These are phyloP conservation scores for Steinernema hermaphroditum DNA, from an alignment of 2,888 invertebrate species.

Conservation along the genomic window DNA sequence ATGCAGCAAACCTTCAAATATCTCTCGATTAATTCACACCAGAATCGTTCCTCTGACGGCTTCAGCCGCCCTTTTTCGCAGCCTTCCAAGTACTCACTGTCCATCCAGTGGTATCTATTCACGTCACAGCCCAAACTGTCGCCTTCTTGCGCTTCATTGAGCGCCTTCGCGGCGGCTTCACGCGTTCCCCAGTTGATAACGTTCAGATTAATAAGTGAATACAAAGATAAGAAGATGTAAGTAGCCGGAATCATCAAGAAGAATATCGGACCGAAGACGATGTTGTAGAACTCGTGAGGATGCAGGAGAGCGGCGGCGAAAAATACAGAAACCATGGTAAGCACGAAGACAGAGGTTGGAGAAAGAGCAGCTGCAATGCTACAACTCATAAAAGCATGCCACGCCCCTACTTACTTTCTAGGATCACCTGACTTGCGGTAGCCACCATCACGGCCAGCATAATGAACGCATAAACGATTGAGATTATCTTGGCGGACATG, in stretches of 20 bases:
- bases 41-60: constrained; percentile 72
- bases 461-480: constrained; percentile 79
- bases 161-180: constrained; percentile 72
- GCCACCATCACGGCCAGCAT: constrained; percentile 82
- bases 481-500: constrained; percentile 74
- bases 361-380: constrained; percentile 73
- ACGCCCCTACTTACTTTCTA: constrained; percentile 53
- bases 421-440: constrained; percentile 60
- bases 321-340: constrained; percentile 75
- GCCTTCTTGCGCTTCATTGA: background rate
- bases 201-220: constrained; percentile 88
- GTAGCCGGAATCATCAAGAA: constrained; percentile 90
- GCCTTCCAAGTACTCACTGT: constrained; percentile 50
- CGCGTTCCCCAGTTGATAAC: constrained; percentile 92
- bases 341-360: constrained; percentile 82
- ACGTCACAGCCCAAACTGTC: constrained; percentile 34
- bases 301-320: constrained; percentile 74
- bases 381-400: background rate
- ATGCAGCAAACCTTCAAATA: constrained; percentile 56
- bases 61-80: constrained; percentile 62
- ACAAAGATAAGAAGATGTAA: constrained; percentile 88
- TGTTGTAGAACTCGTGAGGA: constrained; percentile 71
- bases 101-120: constrained; percentile 56
- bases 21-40: constrained; percentile 64
- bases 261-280: constrained; percentile 74